phyloP scores from a whole-genome alignment of 1,140 invertebrate genomes.

The Atta texana region DNA sequence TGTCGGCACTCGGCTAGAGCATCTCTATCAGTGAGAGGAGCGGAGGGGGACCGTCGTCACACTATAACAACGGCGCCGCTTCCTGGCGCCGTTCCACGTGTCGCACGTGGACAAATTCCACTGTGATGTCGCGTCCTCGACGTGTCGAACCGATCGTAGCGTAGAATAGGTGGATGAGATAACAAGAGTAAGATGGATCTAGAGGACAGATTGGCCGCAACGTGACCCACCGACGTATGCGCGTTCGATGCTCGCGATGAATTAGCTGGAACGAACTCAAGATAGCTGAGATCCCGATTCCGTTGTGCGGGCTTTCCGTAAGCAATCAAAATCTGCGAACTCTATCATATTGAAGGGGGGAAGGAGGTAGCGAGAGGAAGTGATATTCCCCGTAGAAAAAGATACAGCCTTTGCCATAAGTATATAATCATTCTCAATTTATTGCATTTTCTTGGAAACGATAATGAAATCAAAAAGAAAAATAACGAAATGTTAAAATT shows the following conservation, averaged over 20 bases:
- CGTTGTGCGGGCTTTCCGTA: neutral
- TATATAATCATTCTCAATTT: no score
- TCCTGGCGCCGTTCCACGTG: slow-evolving; percentile 18
- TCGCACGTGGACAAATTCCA: neutral
- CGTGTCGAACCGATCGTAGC: neutral
- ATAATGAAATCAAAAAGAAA: no score
- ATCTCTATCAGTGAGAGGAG: slow-evolving; percentile 7
- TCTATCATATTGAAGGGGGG: neutral
- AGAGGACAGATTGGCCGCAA: neutral
- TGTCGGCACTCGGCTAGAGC: slow-evolving; percentile 62
- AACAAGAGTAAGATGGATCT: neutral
- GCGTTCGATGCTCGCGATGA: neutral
- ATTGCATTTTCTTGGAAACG: no score
- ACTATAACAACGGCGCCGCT: slow-evolving; percentile 14
- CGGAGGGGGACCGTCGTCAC: neutral
- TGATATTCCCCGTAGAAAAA: no score
- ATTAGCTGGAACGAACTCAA: neutral
- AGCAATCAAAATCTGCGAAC: neutral
- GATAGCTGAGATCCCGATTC: neutral
- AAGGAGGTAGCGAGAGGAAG: neutral
- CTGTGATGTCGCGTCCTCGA: neutral
- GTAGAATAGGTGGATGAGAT: neutral
- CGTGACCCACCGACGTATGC: no score
- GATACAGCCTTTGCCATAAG: no score
- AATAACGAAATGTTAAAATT: no score